Evolutionary conservation across 1,140 invertebrate genomes (phyloP), one percentile per base, ranked within the genome.

Genomic region (Drosophila busckii): DNA sequence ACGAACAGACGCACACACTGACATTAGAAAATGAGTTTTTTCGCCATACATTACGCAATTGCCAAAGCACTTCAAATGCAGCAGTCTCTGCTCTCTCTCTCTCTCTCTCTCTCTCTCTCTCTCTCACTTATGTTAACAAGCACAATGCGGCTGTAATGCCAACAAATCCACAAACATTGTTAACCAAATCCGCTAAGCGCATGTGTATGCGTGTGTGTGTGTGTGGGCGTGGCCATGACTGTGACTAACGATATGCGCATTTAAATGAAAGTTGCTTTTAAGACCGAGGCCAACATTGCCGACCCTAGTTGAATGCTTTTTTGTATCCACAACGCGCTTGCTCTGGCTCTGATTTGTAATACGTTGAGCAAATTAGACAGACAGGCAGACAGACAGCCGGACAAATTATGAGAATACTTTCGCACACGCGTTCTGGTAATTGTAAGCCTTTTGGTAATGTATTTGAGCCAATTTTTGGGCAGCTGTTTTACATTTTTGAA

Each of bases 191-290:
- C n/a, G n/a, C n/a, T 59, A 67, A 76, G 62, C 55, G 46, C 63
- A 37, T 38, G 49, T 22, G n/a, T n/a, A 41, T 25, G 22, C 20
- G 22, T 35, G 40, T 20, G 25, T 19, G 31, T 25, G 28, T n/a
- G 32, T 16, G 12, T n/a, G 41, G 29, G 29, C 29, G 26, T 12
- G 10, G 10, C 10, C 13, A 16, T 16, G 19, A 4, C n/a, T 20
- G 19, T 52, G 59, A 63, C 62, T 67, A 78, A 78, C 56, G 73
- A 78, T 67, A 80, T 80, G 63, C 67, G 73, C 59, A 71, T 80
- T 78, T 78, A 80, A 71, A 71, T 62, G 73, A 44, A 56, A 71
- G 46, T 35, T 46, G 25, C 61, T 50, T 45, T 55, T 55, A 29
- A 38, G 49, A 52, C 45, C 55, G 23, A 40, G 20, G 9, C 22